Evolutionary conservation across 2,113 vertebrate genomes (phyloP), one percentile per base, ranked within the genome.

Genomic region (Promerops cafer): DNA sequence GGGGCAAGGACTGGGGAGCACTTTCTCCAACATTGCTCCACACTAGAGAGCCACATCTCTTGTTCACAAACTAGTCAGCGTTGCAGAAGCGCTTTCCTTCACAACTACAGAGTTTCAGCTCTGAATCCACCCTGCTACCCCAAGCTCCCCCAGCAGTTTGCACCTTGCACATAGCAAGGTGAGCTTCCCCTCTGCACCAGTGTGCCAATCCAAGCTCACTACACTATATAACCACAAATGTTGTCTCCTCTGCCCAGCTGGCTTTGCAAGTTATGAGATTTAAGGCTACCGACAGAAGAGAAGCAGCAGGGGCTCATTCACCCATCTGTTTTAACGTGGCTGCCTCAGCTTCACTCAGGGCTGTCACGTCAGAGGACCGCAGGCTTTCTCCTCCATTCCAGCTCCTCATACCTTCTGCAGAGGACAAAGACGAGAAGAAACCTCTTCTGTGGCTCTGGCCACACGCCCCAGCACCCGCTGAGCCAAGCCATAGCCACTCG

Each of bases 1-100:
- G 12, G 13, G 8, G 5, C 1, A 3, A 30, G 12, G 10, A 72
- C 0, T 7, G 10, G 4, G 20, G 18, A 80, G 9, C 5, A 7
- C 10, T 31, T 90, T 47, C n/a, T 71, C 45, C 53, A 78, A 6
- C 60, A 72, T 27, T 12, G 19, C 63, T 52, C 10, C 39, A 87
- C 37, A 24, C 14, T 9, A n/a, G 53, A 47, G 10, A 80, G 50
- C 19, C 70, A 33, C 47, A 45, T 42, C 39, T 74, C 42, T 30
- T 30, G 17, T 23, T 68, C 33, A 22, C n/a, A 40, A 23, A 42
- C 30, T 12, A 15, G 12, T 10, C 50, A 60, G 70, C 2, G 2
- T 4, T 56, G 37, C 37, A 44, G 6, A 4, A 74, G 22, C 0
- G 0, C 37, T 82, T n/a, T 27, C 42, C 33, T 75, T 53, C 74